Evolutionary conservation across 2,888 invertebrate species (phyloP).

Genomic region (Thumatha senex): DNA sequence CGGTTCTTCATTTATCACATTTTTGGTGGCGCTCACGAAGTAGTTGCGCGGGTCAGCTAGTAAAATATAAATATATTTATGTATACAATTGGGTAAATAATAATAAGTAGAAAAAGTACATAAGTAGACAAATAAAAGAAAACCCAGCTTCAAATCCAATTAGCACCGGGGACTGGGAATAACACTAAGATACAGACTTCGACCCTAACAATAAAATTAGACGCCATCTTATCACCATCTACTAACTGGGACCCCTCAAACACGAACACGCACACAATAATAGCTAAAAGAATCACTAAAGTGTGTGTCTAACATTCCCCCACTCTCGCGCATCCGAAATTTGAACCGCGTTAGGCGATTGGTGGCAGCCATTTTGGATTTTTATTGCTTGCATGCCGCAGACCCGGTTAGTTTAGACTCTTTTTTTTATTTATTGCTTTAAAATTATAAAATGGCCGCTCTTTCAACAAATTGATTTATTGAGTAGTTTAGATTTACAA

Average conservation of each 20-base stretch:
- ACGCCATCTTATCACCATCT: conserved; percentile 11
- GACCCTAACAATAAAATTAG: conserved; percentile 4
- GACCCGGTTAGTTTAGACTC: conserved; percentile 21
- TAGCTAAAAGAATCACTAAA: conserved; percentile 3
- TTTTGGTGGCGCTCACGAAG: too few species aligned
- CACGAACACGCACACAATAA: conserved; percentile 12
- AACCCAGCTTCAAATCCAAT: too few species aligned
- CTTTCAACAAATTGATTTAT: background rate
- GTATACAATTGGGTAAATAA: too few species aligned
- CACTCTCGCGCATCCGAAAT: conserved; percentile 71
- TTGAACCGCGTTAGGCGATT: conserved; percentile 75
- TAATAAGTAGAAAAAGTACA: too few species aligned
- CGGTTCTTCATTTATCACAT: too few species aligned
- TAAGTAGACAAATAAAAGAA: too few species aligned
- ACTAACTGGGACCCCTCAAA: conserved; percentile 16
- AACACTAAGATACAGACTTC: too few species aligned
- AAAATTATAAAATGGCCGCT: conserved; percentile 24
- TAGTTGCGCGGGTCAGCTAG: too few species aligned
- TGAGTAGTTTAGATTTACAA: background rate
- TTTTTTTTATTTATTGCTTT: conserved; percentile 32
- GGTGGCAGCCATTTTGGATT: conserved; percentile 52
- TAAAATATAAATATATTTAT: too few species aligned
- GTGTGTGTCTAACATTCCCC: conserved; percentile 60
- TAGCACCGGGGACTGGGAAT: too few species aligned
- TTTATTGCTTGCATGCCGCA: conserved; percentile 35